Percentiles rank a stretch among this genome's conserved stretches.
Conservation (phyloP, 2,113 vertebrate genomes). For the Dipodomys ordii region DNA sequence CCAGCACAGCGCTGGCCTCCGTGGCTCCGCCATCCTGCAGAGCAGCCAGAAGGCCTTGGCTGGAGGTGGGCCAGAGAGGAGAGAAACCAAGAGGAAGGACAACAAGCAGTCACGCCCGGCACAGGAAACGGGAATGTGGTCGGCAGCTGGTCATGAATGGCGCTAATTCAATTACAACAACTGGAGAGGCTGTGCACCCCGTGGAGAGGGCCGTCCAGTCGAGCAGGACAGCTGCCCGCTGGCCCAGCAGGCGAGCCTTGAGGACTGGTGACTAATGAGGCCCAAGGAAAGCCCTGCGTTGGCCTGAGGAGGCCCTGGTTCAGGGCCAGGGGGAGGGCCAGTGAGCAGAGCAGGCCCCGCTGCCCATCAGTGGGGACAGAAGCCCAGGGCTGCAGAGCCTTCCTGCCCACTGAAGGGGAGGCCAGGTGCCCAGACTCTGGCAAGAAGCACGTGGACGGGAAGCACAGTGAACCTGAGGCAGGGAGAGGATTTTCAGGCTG, state of each 20-base stretch:
- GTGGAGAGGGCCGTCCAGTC: background rate
- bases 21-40: background rate
- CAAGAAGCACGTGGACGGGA: background rate
- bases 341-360: background rate
- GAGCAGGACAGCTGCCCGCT: conserved; percentile 43
- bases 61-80: background rate
- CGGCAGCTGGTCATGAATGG: conserved; percentile 56
- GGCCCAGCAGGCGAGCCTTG: conserved; percentile 56
- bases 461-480: background rate
- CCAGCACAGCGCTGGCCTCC: background rate
- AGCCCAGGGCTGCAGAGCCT: background rate
- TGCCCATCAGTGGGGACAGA: background rate
- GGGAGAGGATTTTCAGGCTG: background rate
- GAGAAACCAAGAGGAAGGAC: background rate
- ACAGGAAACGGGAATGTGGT: background rate
- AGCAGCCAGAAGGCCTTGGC: background rate
- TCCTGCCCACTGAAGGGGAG: background rate
- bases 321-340: background rate
- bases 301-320: background rate
- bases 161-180: conserved; percentile 66
- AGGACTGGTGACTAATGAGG: conserved; percentile 57
- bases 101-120: background rate
- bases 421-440: too few species aligned
- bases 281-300: background rate
- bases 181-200: conserved; percentile 18